A percentile compares a stretch with the other conserved stretches of the same genome.
Conservation (phyloP, 2,888 invertebrate genomes). For the Selenia dentaria region DNA sequence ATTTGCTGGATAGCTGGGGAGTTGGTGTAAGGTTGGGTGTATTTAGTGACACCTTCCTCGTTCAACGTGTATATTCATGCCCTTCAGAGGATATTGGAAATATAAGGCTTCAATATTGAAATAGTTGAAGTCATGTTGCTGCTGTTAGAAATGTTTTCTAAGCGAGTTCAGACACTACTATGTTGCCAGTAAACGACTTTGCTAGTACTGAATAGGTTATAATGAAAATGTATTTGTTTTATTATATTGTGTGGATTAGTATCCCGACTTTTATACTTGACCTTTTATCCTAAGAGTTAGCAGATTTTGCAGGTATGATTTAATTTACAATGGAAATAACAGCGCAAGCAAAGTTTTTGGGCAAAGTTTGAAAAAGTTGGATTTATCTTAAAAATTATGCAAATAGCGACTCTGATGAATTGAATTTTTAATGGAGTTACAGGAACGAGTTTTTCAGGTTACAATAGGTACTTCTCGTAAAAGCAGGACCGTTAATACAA, state of each 20-base stretch:
- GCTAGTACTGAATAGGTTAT: too few species aligned
- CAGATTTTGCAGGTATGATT: background rate
- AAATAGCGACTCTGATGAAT: slow-evolving; percentile 41
- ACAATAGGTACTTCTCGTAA: too few species aligned
- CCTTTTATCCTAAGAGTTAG: background rate
- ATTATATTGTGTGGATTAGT: too few species aligned
- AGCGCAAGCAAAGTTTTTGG: slow-evolving; percentile 1
- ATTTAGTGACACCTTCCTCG: too few species aligned
- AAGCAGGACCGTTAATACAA: too few species aligned
- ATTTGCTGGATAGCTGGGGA: too few species aligned
- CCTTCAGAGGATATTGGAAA: slow-evolving; percentile 32
- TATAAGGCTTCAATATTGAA: slow-evolving; percentile 40
- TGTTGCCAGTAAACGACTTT: too few species aligned
- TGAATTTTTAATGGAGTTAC: slow-evolving; percentile 25
- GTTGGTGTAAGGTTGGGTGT: too few species aligned
- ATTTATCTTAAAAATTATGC: slow-evolving; percentile 41
- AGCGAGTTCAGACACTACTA: slow-evolving; percentile 7
- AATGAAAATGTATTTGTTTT: too few species aligned
- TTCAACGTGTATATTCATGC: slow-evolving; percentile 13
- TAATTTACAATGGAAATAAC: slow-evolving; percentile 25
- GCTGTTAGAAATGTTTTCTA: slow-evolving; percentile 2
- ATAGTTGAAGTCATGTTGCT: slow-evolving; percentile 34
- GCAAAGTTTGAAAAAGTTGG: slow-evolving; percentile 28
- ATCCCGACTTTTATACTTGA: too few species aligned
- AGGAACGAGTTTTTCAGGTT: slow-evolving; percentile 1